Evolutionary conservation across 2,888 invertebrate genomes (phyloP), one percentile per base, ranked within the genome.

Genomic region (Pandemis cinnamomeana): DNA sequence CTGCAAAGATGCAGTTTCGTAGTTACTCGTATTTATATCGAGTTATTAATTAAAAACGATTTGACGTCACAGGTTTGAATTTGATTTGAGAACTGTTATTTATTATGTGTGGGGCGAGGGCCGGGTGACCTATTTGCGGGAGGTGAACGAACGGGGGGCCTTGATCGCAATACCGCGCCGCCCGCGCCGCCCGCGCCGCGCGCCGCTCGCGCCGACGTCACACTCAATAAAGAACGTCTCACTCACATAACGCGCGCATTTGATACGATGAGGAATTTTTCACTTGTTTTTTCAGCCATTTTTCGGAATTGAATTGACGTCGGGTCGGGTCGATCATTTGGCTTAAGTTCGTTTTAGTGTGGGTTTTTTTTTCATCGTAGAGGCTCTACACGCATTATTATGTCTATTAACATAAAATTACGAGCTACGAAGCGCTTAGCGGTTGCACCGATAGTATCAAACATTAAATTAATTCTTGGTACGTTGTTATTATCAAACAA

Each of bases 121-220:
- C 88, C 84, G 87, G 83, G 84, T 91, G 93, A 93, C 93, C 93
- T 84, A 92, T 89, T 93, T 93, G 90, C 84, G 77, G 79, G 81
- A 89, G 93, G 93, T 93, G 92, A 93, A 94, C 93, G 93, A 93
- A 91, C 94, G 87, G 85, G 87, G 82, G 93, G 93, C 94, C 94
- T 93, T 94, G 94, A 93, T 94, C 94, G 94, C 94, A 93, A 93
- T 94, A 91, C 89, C 83, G 87, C 82, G 79, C 76, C 80, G 82
- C 84, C 85, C 82, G 80, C 80, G 79, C 79, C 81, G 61, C 80
- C 77, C 66, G 69, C 76, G 78, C 79, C 81, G 81, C 79, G 79
- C 80, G 81, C 72, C 82, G 61, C 80, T 77, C 63, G 69, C 76
- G 78, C 79, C 81, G 81, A 87, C 90, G 88, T 89, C 89, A 89